Evolutionary conservation across 2,113 vertebrate species (phyloP).

Genomic region (Hemiprocne comata): DNA sequence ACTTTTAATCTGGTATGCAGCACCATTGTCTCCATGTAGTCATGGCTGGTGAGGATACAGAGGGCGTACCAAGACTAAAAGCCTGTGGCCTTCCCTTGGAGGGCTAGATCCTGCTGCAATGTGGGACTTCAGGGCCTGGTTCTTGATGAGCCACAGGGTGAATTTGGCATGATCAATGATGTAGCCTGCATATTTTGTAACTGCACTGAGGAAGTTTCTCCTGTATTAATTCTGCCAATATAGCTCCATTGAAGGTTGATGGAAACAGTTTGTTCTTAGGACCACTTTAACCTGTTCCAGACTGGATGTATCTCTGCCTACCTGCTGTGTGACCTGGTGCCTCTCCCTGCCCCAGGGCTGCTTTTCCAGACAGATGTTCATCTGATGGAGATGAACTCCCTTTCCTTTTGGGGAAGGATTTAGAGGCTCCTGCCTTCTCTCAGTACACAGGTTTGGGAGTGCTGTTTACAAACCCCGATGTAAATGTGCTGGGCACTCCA

Average conservation of each 20-base stretch:
- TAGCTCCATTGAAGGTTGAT: neutral
- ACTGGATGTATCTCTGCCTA: neutral
- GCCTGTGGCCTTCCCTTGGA: no score
- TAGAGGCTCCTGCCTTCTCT: neutral
- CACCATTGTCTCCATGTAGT: accelerated
- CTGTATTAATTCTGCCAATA: neutral
- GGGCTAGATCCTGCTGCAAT: neutral
- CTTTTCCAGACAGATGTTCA: neutral
- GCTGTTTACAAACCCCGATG: neutral
- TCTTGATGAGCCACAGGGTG: neutral
- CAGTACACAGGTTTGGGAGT: neutral
- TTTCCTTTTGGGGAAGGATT: neutral
- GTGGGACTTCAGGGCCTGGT: neutral
- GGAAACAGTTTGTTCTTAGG: accelerated
- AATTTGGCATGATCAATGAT: accelerated
- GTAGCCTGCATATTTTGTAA: neutral
- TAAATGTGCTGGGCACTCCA: neutral
- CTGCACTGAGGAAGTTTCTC: neutral
- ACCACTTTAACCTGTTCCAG: neutral
- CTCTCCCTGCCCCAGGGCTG: neutral
- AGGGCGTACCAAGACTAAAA: no score
- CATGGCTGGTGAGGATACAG: neutral
- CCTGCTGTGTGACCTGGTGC: neutral
- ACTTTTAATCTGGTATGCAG: neutral
- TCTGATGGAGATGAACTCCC: neutral